phyloP scores from a whole-genome alignment of 2,113 vertebrate genomes.

The Pollimyrus isidori region DNA sequence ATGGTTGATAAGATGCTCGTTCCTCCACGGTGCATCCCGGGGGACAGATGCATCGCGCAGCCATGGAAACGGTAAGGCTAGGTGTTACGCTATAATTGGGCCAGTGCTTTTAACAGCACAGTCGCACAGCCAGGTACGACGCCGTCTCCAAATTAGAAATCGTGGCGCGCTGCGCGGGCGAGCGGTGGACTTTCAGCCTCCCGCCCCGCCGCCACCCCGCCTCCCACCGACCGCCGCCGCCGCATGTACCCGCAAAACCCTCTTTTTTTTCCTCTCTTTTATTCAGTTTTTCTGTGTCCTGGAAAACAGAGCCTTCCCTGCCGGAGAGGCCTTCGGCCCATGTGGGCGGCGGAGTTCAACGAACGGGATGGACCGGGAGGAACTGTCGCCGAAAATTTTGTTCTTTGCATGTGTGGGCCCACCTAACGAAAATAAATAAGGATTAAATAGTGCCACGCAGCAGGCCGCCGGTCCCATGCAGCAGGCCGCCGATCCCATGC shows the following conservation, averaged over 20 bases:
- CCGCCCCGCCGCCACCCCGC: neutral
- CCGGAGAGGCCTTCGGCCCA: neutral
- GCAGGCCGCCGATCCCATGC: too few relatives aligned
- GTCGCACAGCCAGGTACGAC: constrained; percentile 68
- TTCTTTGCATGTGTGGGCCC: neutral
- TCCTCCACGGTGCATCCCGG: constrained; percentile 73
- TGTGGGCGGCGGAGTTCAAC: neutral
- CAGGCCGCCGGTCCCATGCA: neutral
- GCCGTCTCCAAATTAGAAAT: constrained; percentile 66
- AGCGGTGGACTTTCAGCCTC: constrained; percentile 30
- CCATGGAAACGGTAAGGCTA: constrained; percentile 86
- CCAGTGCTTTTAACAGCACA: constrained; percentile 62
- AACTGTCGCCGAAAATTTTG: neutral
- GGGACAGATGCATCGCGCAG: constrained; percentile 74
- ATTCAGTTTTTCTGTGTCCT: neutral
- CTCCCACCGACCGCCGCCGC: too few relatives aligned
- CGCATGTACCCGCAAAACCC: neutral
- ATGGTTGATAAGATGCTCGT: constrained; percentile 80
- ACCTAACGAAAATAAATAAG: neutral
- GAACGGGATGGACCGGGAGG: neutral
- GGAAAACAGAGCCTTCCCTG: neutral
- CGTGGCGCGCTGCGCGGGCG: constrained; percentile 44
- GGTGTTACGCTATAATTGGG: constrained; percentile 81
- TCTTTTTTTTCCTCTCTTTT: neutral
- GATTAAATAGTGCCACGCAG: neutral